These are phyloP conservation scores for Alcedo quadribrachys DNA, from an alignment of 2,797 vertebrate genomes.

Conservation along the genomic window DNA sequence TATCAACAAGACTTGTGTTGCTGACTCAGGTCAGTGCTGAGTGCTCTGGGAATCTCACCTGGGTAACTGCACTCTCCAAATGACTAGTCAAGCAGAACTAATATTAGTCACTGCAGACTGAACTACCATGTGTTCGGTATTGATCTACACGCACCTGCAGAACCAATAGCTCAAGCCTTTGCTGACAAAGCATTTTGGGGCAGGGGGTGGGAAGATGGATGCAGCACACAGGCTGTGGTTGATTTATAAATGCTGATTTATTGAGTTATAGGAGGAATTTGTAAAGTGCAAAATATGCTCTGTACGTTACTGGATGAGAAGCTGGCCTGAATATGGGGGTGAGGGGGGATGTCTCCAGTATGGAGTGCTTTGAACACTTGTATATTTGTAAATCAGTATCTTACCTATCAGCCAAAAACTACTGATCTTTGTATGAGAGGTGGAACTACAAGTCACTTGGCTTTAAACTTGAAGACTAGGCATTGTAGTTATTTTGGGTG, in stretches of 20 bases:
- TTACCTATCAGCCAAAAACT: neutral
- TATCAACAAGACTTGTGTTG: neutral
- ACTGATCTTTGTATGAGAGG: neutral
- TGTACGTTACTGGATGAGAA: neutral
- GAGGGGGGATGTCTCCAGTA: neutral
- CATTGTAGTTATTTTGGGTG: neutral
- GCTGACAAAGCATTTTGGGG: slow-evolving; percentile 40
- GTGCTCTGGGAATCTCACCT: neutral
- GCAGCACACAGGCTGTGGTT: neutral
- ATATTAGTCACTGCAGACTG: neutral
- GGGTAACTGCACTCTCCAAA: neutral
- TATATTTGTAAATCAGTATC: neutral
- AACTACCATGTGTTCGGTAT: slow-evolving; percentile 11
- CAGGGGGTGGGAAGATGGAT: neutral
- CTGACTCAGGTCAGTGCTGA: neutral
- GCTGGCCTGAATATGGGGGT: neutral
- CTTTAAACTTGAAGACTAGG: neutral
- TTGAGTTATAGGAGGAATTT: neutral
- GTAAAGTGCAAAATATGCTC: neutral
- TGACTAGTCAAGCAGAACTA: neutral
- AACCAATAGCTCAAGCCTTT: slow-evolving; percentile 23
- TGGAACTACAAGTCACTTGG: neutral
- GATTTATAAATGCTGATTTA: slow-evolving; percentile 37
- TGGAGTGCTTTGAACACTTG: neutral
- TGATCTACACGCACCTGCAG: slow-evolving; percentile 26